Conservation (phyloP, 64 coral and sea anemone genomes). For the Porites lutea region DNA sequence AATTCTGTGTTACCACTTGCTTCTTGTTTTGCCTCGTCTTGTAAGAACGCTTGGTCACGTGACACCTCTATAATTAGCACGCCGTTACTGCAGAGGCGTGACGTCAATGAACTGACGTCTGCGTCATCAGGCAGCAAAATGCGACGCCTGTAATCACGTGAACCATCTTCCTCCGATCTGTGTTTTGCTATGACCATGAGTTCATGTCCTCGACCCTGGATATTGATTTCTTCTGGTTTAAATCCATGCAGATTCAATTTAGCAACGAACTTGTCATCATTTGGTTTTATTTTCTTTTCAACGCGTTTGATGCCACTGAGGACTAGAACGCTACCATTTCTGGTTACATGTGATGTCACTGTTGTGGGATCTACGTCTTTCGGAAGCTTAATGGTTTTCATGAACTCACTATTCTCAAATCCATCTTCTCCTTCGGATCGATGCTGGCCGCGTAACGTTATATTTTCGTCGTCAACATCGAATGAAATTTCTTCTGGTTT, state of each 20-base stretch:
- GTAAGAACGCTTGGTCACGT: conserved; percentile 3
- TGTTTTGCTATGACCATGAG: conserved; percentile 72
- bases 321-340: conserved; percentile 68
- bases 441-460: conserved; percentile 67
- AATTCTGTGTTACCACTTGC: not conserved
- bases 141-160: conserved; percentile 77
- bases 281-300: conserved; percentile 23
- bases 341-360: conserved; percentile 50
- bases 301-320: conserved; percentile 38
- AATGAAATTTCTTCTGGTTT: conserved; percentile 50
- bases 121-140: conserved; percentile 85
- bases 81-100: conserved; percentile 74
- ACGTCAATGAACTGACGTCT: conserved; percentile 77
- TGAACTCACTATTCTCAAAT: conserved; percentile 73
- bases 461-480: conserved; percentile 40
- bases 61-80: conserved; percentile 72
- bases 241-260: conserved; percentile 84
- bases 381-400: conserved; percentile 67
- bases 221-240: conserved; percentile 77
- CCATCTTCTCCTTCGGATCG: conserved; percentile 65
- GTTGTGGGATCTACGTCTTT: conserved; percentile 74
- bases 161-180: conserved; percentile 58
- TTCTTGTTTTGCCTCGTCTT: not conserved
- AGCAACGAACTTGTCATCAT: conserved; percentile 78
- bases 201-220: conserved; percentile 77